Evolutionary conservation across 2,113 vertebrate genomes (phyloP).

Genomic region (Callipepla squamata): DNA sequence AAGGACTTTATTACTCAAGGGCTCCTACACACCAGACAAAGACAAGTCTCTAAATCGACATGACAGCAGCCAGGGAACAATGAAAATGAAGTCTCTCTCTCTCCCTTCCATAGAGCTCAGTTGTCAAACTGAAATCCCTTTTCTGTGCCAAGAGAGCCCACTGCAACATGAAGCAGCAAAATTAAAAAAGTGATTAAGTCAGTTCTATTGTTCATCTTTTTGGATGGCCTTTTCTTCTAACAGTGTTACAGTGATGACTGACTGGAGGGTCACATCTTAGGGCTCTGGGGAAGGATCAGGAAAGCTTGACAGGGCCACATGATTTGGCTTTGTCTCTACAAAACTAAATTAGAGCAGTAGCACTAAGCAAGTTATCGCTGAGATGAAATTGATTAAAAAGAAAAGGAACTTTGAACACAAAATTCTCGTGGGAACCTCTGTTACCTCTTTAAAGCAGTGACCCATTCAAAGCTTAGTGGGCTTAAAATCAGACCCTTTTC

Average conservation of each 20-base stretch:
- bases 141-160: background rate
- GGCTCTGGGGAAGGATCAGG: background rate
- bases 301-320: background rate
- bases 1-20: background rate
- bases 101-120: background rate
- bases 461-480: background rate
- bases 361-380: background rate
- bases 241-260: background rate
- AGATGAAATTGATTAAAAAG: background rate
- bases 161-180: background rate
- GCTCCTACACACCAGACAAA: background rate
- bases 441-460: background rate
- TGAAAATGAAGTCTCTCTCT: background rate
- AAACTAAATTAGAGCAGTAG: background rate
- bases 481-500: background rate
- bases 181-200: background rate
- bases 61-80: background rate
- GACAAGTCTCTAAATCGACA: background rate
- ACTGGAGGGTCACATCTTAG: background rate
- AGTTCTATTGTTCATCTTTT: background rate
- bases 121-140: conserved; percentile 9
- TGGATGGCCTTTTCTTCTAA: background rate
- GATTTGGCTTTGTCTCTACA: background rate
- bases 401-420: background rate
- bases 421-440: background rate